Conservation (phyloP, 2,888 invertebrate genomes). For the Himalopsyche kuldschensis region DNA sequence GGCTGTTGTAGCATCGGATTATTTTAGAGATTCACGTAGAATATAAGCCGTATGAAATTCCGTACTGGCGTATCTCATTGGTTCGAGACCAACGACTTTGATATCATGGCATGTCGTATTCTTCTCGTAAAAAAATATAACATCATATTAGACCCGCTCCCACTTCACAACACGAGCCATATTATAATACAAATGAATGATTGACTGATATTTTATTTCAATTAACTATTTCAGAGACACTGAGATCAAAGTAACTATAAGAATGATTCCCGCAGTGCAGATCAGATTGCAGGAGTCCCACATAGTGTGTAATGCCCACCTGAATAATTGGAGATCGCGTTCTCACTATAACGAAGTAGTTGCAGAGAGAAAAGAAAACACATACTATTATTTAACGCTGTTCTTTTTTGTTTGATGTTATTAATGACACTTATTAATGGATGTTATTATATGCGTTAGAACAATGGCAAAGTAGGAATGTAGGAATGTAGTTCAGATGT, state of each 20-base stretch:
- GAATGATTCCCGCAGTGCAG: not conserved
- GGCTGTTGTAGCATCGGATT: no score
- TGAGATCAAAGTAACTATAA: not conserved
- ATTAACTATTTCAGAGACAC: no score
- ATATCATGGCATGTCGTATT: no score
- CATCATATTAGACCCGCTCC: no score
- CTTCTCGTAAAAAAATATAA: no score
- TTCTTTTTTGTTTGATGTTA: not conserved
- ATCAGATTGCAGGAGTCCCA: not conserved
- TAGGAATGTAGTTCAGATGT: not conserved
- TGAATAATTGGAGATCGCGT: not conserved
- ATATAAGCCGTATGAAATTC: no score
- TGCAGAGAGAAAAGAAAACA: not conserved
- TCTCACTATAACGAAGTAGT: not conserved
- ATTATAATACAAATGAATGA: no score
- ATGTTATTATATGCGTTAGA: not conserved
- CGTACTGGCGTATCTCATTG: no score
- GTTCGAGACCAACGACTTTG: no score
- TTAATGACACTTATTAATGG: not conserved
- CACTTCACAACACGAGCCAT: no score
- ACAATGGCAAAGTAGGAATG: not conserved
- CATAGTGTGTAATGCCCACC: not conserved
- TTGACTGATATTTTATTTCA: no score
- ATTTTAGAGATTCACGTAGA: no score
- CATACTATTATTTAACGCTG: not conserved